phyloP scores from a whole-genome alignment of 2,888 invertebrate species.

The Scrobipalpa atriplicella region DNA sequence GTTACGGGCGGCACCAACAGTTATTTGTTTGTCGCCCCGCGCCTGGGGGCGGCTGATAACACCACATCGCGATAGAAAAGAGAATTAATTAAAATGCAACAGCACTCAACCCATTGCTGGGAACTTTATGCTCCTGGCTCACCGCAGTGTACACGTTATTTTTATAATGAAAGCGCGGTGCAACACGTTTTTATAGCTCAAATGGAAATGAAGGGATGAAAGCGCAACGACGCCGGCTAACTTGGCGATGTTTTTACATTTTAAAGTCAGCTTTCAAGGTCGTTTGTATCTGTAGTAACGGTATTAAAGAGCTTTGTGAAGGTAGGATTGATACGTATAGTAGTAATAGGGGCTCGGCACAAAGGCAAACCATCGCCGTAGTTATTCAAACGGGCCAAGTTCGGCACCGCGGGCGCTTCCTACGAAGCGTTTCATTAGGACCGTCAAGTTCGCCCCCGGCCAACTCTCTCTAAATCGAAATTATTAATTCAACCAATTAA shows the following conservation, averaged over 20 bases:
- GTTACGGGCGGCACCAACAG: constrained; percentile 64
- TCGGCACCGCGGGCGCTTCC: constrained; percentile 46
- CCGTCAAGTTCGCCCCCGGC: constrained; percentile 56
- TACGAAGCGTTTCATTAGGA: constrained; percentile 54
- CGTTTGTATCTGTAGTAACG: neutral
- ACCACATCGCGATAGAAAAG: constrained; percentile 79
- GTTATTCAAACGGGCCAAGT: constrained; percentile 46
- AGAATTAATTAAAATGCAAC: constrained; percentile 82
- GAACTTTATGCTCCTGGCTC: constrained; percentile 61
- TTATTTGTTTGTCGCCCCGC: constrained; percentile 73
- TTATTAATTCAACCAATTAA: constrained; percentile 70
- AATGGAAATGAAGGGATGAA: constrained; percentile 36
- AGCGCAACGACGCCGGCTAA: constrained; percentile 27
- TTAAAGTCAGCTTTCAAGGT: neutral
- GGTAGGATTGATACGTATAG: neutral
- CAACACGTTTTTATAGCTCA: constrained; percentile 41
- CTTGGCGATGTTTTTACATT: neutral
- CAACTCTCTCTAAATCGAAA: constrained; percentile 52
- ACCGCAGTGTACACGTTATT: constrained; percentile 52
- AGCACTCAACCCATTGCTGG: constrained; percentile 74
- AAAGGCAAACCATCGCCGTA: constrained; percentile 36
- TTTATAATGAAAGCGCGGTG: constrained; percentile 53
- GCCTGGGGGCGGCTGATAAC: constrained; percentile 75
- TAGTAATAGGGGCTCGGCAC: constrained; percentile 20
- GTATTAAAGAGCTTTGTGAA: constrained; percentile 20